phyloP scores from a whole-genome alignment of 1,140 invertebrate species.

The Cotesia typhae region DNA sequence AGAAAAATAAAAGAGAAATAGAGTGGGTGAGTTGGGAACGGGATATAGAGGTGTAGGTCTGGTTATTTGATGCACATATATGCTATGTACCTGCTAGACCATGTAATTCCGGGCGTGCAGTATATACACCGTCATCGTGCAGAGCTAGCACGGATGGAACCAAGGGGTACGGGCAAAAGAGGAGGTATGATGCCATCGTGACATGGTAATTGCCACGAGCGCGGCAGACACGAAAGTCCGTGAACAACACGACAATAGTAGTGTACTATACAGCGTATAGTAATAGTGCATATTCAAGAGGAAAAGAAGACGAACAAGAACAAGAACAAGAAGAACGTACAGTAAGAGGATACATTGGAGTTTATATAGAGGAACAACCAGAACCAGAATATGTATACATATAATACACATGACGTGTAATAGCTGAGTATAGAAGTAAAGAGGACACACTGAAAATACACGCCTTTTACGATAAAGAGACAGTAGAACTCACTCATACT shows the following conservation, averaged over 20 bases:
- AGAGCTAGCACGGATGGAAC: neutral
- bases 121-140: slow-evolving; percentile 28
- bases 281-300: neutral
- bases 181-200: slow-evolving; percentile 41
- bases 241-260: slow-evolving; percentile 36
- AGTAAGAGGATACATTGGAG: no score
- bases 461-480: no score
- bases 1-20: no score
- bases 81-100: slow-evolving; percentile 21
- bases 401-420: no score
- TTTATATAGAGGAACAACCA: no score
- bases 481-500: no score
- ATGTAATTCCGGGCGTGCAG: slow-evolving; percentile 32
- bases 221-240: slow-evolving; percentile 38
- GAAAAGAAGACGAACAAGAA: no score
- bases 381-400: no score
- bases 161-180: neutral
- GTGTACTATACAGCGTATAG: neutral
- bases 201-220: slow-evolving; percentile 41
- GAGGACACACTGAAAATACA: no score
- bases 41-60: slow-evolving; percentile 1
- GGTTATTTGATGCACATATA: slow-evolving; percentile 20
- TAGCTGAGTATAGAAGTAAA: no score
- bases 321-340: no score
- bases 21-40: neutral